These are phyloP conservation scores for Yponomeuta cagnagella DNA, from an alignment of 2,888 invertebrate genomes.

Conservation along the genomic window DNA sequence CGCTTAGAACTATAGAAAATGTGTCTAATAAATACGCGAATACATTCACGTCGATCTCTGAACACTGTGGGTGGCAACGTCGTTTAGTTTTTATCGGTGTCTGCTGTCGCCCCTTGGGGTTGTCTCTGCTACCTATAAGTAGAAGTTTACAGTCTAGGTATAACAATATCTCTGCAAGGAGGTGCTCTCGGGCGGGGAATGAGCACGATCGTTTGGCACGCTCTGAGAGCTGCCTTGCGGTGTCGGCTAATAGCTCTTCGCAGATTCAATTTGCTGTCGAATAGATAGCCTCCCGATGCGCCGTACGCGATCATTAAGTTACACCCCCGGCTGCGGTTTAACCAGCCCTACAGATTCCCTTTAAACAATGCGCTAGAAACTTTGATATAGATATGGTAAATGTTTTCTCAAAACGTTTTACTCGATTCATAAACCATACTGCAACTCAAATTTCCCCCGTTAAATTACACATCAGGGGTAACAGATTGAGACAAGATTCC, in stretches of 20 bases:
- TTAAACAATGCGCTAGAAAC: constrained; percentile 40
- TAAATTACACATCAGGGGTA: neutral
- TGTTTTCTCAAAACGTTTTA: neutral
- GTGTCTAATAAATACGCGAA: constrained; percentile 11
- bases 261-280: constrained; percentile 69
- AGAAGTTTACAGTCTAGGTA: neutral
- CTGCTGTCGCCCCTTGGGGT: neutral
- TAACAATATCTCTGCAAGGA: constrained; percentile 16
- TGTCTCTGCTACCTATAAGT: neutral
- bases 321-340: constrained; percentile 46
- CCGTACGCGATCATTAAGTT: constrained; percentile 66
- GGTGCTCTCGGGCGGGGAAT: constrained; percentile 36
- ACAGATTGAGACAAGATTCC: neutral
- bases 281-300: constrained; percentile 63
- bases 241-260: constrained; percentile 69
- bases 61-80: constrained; percentile 30
- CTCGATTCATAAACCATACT: neutral
- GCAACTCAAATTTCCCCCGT: neutral
- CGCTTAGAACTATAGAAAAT: neutral
- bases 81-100: constrained; percentile 36
- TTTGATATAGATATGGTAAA: constrained; percentile 25
- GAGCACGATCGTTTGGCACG: constrained; percentile 58
- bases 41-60: constrained; percentile 13
- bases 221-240: constrained; percentile 47
- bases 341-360: constrained; percentile 43